These are phyloP conservation scores for Tetragonisca angustula DNA, from an alignment of 2,888 invertebrate genomes.

Conservation along the genomic window DNA sequence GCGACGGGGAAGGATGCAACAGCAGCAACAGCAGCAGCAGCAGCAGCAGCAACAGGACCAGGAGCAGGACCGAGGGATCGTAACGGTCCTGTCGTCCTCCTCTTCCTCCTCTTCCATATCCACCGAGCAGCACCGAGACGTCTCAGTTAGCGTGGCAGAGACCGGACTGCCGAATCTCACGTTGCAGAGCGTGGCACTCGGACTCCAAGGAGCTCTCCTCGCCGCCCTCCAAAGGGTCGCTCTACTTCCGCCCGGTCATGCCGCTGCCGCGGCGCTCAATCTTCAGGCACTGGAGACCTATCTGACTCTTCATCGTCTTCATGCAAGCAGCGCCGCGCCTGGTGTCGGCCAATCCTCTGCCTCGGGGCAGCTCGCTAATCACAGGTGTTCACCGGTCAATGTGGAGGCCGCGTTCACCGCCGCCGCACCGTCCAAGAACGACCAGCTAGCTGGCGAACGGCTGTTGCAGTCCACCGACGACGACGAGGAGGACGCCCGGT, in stretches of 20 bases:
- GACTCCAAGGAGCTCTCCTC: constrained; percentile 93
- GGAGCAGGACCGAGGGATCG: constrained; percentile 62
- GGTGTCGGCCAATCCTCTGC: constrained; percentile 69
- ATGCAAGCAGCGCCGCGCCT: constrained; percentile 87
- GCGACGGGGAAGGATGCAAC: constrained; percentile 72
- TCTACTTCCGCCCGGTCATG: constrained; percentile 91
- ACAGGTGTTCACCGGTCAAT: constrained; percentile 65
- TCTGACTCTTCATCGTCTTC: constrained; percentile 92
- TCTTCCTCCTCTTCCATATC: constrained; percentile 44
- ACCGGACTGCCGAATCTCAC: constrained; percentile 77
- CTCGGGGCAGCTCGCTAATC: constrained; percentile 72
- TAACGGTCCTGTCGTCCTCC: constrained; percentile 65
- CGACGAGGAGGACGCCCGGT: constrained; percentile 73
- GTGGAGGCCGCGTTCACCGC: constrained; percentile 81
- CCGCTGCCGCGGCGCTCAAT: constrained; percentile 93
- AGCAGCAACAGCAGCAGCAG: constrained; percentile 72
- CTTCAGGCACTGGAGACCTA: constrained; percentile 94
- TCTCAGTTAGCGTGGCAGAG: constrained; percentile 53
- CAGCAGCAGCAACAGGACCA: constrained; percentile 72
- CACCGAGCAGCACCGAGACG: constrained; percentile 70
- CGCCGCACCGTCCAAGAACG: constrained; percentile 38
- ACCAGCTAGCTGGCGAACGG: constrained; percentile 53
- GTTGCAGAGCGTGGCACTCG: constrained; percentile 90
- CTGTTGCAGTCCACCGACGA: constrained; percentile 69
- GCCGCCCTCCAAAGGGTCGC: constrained; percentile 94